Evolutionary conservation across 2,888 invertebrate species (phyloP), one percentile per base, ranked within the genome.

Genomic region (Ganaspis brasiliensis): DNA sequence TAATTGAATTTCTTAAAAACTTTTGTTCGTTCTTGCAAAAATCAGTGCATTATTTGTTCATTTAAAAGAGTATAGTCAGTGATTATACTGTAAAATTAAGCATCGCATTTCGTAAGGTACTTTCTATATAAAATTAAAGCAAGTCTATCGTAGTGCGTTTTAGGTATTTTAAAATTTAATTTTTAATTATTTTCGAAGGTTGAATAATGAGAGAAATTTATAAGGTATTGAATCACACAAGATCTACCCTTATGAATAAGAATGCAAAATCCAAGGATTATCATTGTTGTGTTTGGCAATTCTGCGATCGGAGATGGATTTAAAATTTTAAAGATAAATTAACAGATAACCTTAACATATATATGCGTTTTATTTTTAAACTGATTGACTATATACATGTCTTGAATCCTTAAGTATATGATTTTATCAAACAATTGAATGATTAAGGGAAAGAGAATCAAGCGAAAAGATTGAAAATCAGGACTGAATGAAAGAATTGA

Each of bases 1-100:
- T 57, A 57, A 57, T 24, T 57, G 57, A 26, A 57, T 57, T 57
- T 57, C 24, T 57, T 57, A 57, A 57, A 57, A 57, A 57, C 52
- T 52, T 52, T 52, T 49, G 49, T 49, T 49, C 49, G 16, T 49
- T 52, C 52, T 52, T 52, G 52, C 52, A 52, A 52, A 52, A 52
- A 52, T 40, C 12, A 40, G 40, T 52, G 52, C 52, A 52, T 52
- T 52, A 52, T 52, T 52, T n/a, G 52, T 52, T 19, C 52, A 52
- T 52, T 16, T 52, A 8, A 52, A 31, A 52, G 16, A 5, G 19
- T 52, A 52, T 16, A 52, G 52, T 52, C 16, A 52, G 19, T 19
- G 52, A 52, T 16, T 52, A 45, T 45, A 49, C n/a, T 19, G 52
- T 52, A 52, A 52, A 52, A 52, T 19, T 52, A 45, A 3, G 45